Percentiles rank a stretch among this genome's conserved stretches.
Conservation (phyloP, 2,888 invertebrate species). For the Poecilobothrus nobilitatus region DNA sequence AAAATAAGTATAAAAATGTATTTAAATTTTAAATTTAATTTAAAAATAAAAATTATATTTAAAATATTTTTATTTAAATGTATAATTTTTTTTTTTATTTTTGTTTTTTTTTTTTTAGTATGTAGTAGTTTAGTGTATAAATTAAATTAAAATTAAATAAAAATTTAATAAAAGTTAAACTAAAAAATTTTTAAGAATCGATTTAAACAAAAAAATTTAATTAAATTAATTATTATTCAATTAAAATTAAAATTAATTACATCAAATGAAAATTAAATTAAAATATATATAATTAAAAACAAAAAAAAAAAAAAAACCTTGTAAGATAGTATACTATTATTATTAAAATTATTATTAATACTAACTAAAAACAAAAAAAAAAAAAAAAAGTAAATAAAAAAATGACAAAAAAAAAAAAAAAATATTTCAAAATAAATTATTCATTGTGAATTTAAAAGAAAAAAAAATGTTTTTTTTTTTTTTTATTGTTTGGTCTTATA, state of each 20-base stretch:
- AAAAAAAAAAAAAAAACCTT: not conserved
- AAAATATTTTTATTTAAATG: no score
- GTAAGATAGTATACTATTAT: constrained; percentile 3
- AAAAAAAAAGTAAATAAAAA: no score
- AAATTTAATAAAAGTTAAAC: not conserved
- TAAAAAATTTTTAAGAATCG: not conserved
- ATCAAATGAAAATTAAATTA: no score
- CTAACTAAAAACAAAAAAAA: no score
- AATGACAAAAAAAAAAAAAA: not conserved
- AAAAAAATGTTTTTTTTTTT: no score
- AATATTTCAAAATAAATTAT: not conserved
- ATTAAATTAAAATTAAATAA: not conserved
- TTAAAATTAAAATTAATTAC: not conserved
- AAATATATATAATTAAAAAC: no score
- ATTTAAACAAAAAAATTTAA: not conserved
- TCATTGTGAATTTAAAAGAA: not conserved
- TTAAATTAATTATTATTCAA: not conserved
- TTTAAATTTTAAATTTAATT: no score
- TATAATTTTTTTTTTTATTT: no score
- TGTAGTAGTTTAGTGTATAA: not conserved
- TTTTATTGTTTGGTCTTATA: no score
- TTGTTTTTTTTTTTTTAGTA: no score
- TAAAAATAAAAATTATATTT: no score
- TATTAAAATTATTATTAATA: not conserved
- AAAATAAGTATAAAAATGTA: no score